These are phyloP conservation scores for Drosophila mayaguana DNA, from an alignment of 2,888 invertebrate species.

Conservation along the genomic window DNA sequence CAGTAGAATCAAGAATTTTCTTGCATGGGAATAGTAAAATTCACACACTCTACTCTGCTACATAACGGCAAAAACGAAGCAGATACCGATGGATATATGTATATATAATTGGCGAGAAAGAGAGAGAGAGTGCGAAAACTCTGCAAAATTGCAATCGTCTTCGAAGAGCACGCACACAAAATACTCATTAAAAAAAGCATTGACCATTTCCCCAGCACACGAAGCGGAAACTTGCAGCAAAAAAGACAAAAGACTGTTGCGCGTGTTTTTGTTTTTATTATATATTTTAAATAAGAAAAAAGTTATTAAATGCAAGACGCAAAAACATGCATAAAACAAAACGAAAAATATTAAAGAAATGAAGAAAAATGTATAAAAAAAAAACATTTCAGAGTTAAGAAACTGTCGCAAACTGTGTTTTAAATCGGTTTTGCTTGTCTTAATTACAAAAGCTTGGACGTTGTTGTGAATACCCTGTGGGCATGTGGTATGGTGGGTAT, in stretches of 20 bases:
- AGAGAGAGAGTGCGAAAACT: slow-evolving; percentile 18
- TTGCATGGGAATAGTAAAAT: slow-evolving; percentile 26
- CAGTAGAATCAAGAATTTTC: slow-evolving; percentile 8
- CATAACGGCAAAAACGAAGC: slow-evolving; percentile 15
- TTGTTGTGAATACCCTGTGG: slow-evolving; percentile 14
- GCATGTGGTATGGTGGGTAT: not conserved
- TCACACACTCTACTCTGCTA: slow-evolving; percentile 26
- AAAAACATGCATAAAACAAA: slow-evolving; percentile 35
- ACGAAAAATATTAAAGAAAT: slow-evolving; percentile 7
- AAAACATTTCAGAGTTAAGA: slow-evolving; percentile 36
- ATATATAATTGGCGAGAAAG: too few relatives aligned
- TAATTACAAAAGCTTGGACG: slow-evolving; percentile 59
- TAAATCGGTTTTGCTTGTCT: slow-evolving; percentile 53
- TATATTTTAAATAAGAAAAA: slow-evolving; percentile 19
- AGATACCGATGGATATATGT: slow-evolving; percentile 1
- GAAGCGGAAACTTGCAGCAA: slow-evolving; percentile 45
- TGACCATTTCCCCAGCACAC: slow-evolving; percentile 34
- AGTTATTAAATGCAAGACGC: slow-evolving; percentile 55
- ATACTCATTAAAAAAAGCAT: slow-evolving; percentile 40
- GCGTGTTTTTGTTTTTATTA: slow-evolving; percentile 9
- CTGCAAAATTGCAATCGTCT: slow-evolving; percentile 56
- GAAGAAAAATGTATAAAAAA: not conserved
- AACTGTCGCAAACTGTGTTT: slow-evolving; percentile 57
- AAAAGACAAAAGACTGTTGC: slow-evolving; percentile 33
- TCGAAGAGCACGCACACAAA: slow-evolving; percentile 41